Evolutionary conservation across 2,797 vertebrate species (phyloP).

Genomic region (Kryptolebias ocellatus): DNA sequence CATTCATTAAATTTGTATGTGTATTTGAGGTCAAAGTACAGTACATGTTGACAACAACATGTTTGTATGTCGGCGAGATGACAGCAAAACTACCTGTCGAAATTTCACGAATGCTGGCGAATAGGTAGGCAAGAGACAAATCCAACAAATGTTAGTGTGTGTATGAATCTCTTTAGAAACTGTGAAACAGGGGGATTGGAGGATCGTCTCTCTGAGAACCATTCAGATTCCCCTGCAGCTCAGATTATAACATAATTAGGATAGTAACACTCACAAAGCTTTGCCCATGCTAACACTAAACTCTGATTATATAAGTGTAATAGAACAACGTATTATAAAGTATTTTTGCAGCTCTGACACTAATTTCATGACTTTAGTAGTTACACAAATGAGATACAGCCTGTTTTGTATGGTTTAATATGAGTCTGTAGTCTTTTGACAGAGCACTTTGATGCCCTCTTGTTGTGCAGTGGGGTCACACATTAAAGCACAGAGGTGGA

Average conservation of each 20-base stretch:
- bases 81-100: neutral
- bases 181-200: neutral
- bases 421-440: no score
- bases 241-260: neutral
- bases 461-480: neutral
- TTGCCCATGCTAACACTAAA: constrained; percentile 5
- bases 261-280: neutral
- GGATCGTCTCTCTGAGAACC: neutral
- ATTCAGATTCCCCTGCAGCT: neutral
- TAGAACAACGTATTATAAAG: neutral
- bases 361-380: constrained; percentile 5
- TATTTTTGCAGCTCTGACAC: neutral
- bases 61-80: neutral
- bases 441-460: neutral
- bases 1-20: neutral
- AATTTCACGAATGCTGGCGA: neutral
- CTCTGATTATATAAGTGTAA: neutral
- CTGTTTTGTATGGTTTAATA: neutral
- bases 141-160: neutral
- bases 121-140: neutral
- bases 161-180: neutral
- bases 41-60: neutral
- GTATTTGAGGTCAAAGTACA: neutral
- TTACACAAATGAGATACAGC: neutral
- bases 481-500: neutral